Evolutionary conservation across 2,888 invertebrate species (phyloP).

Genomic region (Caenorhabditis doughertyi): DNA sequence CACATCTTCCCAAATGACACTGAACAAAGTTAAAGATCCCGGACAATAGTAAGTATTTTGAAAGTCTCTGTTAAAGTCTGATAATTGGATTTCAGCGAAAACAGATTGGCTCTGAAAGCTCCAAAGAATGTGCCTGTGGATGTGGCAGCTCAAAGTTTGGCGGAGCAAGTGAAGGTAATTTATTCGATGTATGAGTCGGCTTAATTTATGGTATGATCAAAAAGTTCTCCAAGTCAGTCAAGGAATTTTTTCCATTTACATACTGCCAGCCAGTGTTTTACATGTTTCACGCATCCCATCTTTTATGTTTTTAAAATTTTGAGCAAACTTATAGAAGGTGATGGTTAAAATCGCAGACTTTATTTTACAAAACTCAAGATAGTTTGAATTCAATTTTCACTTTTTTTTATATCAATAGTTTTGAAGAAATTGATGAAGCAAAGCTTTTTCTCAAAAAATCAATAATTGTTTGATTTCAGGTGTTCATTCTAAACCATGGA

Average conservation of each 20-base stretch:
- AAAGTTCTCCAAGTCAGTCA: too few species aligned
- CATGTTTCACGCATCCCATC: too few species aligned
- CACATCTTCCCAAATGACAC: constrained; percentile 53
- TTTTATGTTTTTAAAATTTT: too few species aligned
- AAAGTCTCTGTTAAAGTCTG: background rate
- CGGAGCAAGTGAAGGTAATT: constrained; percentile 55
- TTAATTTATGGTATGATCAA: too few species aligned
- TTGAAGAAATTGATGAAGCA: constrained; percentile 11
- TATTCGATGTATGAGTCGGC: too few species aligned
- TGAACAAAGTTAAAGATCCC: constrained; percentile 49
- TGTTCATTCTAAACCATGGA: constrained; percentile 41
- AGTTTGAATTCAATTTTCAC: too few species aligned
- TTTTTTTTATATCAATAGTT: too few species aligned
- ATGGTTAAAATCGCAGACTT: too few species aligned
- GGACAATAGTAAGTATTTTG: constrained; percentile 35
- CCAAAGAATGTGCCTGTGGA: constrained; percentile 36
- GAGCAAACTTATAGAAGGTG: too few species aligned
- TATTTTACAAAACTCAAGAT: too few species aligned
- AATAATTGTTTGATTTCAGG: constrained; percentile 5
- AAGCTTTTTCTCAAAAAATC: background rate
- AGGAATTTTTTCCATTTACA: too few species aligned
- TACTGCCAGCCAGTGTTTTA: too few species aligned
- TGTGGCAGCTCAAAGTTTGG: constrained; percentile 50
- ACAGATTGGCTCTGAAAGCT: constrained; percentile 29
- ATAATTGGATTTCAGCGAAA: constrained; percentile 47